phyloP scores from a whole-genome alignment of 2,888 invertebrate species.

The Nasonia oneida region DNA sequence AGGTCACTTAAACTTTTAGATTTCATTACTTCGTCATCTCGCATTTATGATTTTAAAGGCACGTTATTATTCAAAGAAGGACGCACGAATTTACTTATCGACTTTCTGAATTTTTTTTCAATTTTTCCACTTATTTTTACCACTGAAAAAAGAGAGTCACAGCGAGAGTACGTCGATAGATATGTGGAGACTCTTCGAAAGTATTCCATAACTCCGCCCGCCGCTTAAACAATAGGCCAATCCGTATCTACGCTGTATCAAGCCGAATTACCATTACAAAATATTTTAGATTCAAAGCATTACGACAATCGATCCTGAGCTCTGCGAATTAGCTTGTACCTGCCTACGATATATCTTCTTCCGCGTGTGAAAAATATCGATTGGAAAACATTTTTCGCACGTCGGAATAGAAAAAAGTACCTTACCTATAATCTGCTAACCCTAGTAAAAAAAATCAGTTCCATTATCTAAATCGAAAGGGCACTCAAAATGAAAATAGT shows the following conservation, averaged over 20 bases:
- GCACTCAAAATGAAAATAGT: conserved; percentile 48
- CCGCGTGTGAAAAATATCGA: conserved; percentile 7
- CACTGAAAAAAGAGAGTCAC: conserved; percentile 30
- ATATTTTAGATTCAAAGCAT: conserved; percentile 27
- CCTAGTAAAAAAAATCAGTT: conserved; percentile 25
- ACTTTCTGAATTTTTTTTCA: conserved; percentile 4
- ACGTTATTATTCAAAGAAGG: conserved; percentile 51
- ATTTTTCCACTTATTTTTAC: background rate
- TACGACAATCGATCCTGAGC: conserved; percentile 22
- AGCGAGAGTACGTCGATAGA: conserved; percentile 22
- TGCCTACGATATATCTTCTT: background rate
- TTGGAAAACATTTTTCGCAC: conserved; percentile 16
- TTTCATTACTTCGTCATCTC: conserved; percentile 42
- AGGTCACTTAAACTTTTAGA: conserved; percentile 53
- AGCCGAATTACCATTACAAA: conserved; percentile 15
- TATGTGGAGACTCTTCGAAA: background rate
- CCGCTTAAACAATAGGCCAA: conserved; percentile 13
- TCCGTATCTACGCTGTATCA: conserved; percentile 23
- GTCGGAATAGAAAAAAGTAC: background rate
- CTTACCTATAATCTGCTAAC: conserved; percentile 13
- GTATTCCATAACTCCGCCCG: conserved; percentile 29
- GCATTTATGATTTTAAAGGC: conserved; percentile 52
- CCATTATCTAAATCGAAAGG: conserved; percentile 29
- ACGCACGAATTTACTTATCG: conserved; percentile 15
- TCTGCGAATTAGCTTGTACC: background rate